A percentile compares a stretch with the other conserved stretches of the same genome.
Conservation (phyloP, 2,113 vertebrate species). For the Perccottus glenii region DNA sequence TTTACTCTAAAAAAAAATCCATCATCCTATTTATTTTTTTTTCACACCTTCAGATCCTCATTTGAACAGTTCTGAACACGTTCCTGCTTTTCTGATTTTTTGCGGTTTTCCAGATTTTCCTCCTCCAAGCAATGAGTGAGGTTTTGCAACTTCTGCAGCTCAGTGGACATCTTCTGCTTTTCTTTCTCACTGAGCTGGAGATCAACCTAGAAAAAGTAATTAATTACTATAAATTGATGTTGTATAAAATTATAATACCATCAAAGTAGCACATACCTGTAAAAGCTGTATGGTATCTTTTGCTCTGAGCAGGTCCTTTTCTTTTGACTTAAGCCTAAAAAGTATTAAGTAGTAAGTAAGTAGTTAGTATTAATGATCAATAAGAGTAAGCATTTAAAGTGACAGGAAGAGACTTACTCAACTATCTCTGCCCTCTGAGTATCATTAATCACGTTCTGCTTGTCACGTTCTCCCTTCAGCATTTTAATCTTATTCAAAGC, state of each 20-base stretch:
- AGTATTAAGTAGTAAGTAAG: neutral
- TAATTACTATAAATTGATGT: neutral
- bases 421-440: conserved; percentile 52
- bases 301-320: conserved; percentile 57
- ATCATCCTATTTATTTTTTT: neutral
- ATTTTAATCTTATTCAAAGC: conserved; percentile 65
- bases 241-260: neutral
- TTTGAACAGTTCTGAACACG: conserved; percentile 12
- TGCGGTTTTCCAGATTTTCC: conserved; percentile 52
- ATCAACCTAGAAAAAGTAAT: conserved; percentile 65
- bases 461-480: conserved; percentile 57
- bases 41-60: conserved; percentile 59
- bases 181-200: conserved; percentile 71
- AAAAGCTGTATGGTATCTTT: conserved; percentile 68
- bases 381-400: neutral
- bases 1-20: neutral
- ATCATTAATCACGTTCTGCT: conserved; percentile 35
- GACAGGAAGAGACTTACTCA: conserved; percentile 56
- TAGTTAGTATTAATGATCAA: neutral
- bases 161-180: conserved; percentile 53
- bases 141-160: conserved; percentile 49
- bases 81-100: conserved; percentile 41
- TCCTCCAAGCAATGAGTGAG: conserved; percentile 25
- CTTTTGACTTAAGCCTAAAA: conserved; percentile 59
- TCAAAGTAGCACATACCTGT: conserved; percentile 53